Percentiles rank a stretch among this genome's conserved stretches.
These are phyloP conservation scores for Cyanistes caeruleus DNA, from an alignment of 2,113 vertebrate species.

Conservation along the genomic window DNA sequence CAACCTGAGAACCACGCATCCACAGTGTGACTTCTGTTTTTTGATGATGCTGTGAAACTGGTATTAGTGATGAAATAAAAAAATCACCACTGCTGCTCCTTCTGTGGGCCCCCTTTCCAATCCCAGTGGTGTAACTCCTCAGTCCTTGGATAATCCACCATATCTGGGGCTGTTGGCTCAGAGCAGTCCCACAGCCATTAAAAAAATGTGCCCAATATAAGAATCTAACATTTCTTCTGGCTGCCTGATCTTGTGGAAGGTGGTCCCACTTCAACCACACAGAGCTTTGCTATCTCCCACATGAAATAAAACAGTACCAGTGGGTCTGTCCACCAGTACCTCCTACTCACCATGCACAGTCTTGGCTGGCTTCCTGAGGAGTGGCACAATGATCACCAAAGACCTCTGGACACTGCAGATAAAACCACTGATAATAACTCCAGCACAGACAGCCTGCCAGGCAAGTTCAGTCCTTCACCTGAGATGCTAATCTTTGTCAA, in stretches of 20 bases:
- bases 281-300: background rate
- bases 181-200: background rate
- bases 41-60: accelerated
- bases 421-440: background rate
- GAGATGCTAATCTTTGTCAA: background rate
- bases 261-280: background rate
- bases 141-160: background rate
- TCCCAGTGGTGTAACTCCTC: background rate
- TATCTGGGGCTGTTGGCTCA: background rate
- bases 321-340: background rate
- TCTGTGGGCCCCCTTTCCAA: background rate
- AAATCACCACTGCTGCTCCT: background rate
- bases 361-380: background rate
- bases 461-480: background rate
- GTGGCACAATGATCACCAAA: background rate
- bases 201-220: background rate
- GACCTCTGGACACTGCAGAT: background rate
- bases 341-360: too few relatives aligned
- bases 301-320: background rate
- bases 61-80: background rate
- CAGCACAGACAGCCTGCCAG: background rate
- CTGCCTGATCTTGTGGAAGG: background rate
- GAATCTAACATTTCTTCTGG: background rate
- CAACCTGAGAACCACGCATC: background rate
- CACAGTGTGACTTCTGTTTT: background rate